Evolutionary conservation across 1,140 invertebrate species (phyloP).

Genomic region (Aethina tumida): DNA sequence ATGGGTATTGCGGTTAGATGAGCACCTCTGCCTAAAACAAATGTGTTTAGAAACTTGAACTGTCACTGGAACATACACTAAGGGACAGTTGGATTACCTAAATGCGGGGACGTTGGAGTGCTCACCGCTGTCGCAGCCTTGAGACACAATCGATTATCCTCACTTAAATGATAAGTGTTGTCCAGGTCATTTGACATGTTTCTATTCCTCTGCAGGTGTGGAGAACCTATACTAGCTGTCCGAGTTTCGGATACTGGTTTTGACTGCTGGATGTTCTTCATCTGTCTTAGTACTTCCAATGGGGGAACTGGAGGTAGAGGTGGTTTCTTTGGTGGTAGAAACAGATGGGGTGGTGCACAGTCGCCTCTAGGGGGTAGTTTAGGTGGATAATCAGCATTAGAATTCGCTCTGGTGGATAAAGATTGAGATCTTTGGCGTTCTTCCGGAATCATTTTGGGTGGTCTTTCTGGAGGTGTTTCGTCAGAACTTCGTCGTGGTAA

Average conservation of each 20-base stretch:
- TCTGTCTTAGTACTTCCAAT: conserved; percentile 42
- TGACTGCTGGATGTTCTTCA: conserved; percentile 20
- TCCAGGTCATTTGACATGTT: conserved; percentile 44
- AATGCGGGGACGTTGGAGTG: conserved; percentile 39
- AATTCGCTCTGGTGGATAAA: conserved; percentile 25
- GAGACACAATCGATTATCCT: conserved; percentile 7
- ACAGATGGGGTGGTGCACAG: conserved; percentile 47
- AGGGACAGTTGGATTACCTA: conserved; percentile 21
- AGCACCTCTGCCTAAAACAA: conserved; percentile 19
- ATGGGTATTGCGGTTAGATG: conserved; percentile 22
- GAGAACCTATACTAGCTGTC: conserved; percentile 47
- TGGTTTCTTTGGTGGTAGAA: conserved; percentile 55
- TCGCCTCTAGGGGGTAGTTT: conserved; percentile 44
- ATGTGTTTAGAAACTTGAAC: conserved; percentile 3
- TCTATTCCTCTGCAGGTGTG: conserved; percentile 44
- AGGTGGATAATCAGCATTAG: conserved; percentile 33
- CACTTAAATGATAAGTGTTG: conserved; percentile 16
- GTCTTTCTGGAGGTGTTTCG: conserved; percentile 46
- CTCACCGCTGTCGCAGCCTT: conserved; percentile 30
- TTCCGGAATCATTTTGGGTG: conserved; percentile 47
- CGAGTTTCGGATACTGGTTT: conserved; percentile 36
- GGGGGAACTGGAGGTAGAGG: conserved; percentile 58
- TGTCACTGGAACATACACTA: background rate
- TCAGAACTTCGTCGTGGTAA: conserved; percentile 47
- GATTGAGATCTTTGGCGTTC: conserved; percentile 45